These are phyloP conservation scores for Odontamblyopus rebecca DNA, from an alignment of 2,797 vertebrate genomes.

Conservation along the genomic window DNA sequence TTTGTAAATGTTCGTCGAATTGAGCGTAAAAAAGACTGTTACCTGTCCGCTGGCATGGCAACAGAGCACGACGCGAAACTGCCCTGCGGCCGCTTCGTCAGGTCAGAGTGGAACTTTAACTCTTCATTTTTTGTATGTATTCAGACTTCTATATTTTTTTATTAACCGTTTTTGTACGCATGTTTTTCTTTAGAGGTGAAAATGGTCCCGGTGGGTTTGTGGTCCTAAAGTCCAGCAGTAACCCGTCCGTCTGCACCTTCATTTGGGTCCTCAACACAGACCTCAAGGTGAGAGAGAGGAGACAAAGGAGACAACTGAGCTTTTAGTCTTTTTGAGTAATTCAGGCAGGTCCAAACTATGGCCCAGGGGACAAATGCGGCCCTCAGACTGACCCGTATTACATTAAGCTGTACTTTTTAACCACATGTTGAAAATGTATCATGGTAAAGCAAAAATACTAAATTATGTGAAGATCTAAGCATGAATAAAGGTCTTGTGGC, in stretches of 20 bases:
- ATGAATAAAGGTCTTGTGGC: too few relatives aligned
- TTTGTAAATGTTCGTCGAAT: constrained; percentile 94
- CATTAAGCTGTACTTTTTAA: too few relatives aligned
- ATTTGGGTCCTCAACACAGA: constrained; percentile 98
- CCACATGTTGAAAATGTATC: too few relatives aligned
- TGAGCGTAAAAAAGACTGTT: constrained; percentile 88
- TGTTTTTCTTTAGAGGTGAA: constrained; percentile 83
- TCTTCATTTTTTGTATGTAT: not conserved
- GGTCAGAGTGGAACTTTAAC: constrained; percentile 70
- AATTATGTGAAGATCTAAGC: too few relatives aligned
- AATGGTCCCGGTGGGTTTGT: constrained; percentile 95
- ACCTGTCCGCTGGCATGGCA: constrained; percentile 90
- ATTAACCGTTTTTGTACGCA: not conserved
- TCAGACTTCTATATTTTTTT: not conserved
- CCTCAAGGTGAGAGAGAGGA: constrained; percentile 82
- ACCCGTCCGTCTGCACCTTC: constrained; percentile 91
- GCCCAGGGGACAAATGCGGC: too few relatives aligned
- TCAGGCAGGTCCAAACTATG: too few relatives aligned
- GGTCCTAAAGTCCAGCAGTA: constrained; percentile 87
- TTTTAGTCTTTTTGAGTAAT: too few relatives aligned
- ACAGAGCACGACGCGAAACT: constrained; percentile 84
- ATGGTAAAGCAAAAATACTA: too few relatives aligned
- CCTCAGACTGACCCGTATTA: too few relatives aligned
- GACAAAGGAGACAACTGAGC: too few relatives aligned
- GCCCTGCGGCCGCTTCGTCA: constrained; percentile 83